These are phyloP conservation scores for Drosophila incognita DNA, from an alignment of 2,888 invertebrate species.

Conservation along the genomic window DNA sequence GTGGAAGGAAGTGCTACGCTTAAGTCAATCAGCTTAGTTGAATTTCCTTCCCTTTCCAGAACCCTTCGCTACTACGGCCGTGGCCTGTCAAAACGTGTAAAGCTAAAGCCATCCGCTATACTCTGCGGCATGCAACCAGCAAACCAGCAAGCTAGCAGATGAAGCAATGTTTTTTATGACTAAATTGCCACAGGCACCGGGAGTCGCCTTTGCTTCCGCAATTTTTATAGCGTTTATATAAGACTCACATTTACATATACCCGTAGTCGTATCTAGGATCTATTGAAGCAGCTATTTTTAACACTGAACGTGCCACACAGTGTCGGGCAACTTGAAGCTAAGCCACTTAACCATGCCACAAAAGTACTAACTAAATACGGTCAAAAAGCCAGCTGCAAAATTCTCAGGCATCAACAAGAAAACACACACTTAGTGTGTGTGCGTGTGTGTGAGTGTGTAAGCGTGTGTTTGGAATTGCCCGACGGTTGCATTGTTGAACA, in stretches of 20 bases:
- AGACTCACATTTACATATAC: conserved; percentile 38
- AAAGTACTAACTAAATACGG: neutral
- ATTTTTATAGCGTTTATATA: conserved; percentile 12
- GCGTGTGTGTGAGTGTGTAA: neutral
- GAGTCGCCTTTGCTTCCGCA: neutral
- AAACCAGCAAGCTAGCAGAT: conserved; percentile 5
- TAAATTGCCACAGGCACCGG: conserved; percentile 17
- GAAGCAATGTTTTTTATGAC: conserved; percentile 24
- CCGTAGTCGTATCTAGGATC: conserved; percentile 26
- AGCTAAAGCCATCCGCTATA: conserved; percentile 20
- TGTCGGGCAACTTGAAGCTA: conserved; percentile 26
- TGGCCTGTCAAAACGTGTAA: conserved; percentile 46
- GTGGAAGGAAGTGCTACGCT: conserved; percentile 51
- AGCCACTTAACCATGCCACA: conserved; percentile 18
- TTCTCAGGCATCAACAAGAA: conserved; percentile 1
- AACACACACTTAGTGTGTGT: neutral
- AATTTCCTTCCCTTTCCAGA: conserved; percentile 13
- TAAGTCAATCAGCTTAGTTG: conserved; percentile 73
- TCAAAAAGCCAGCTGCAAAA: conserved; percentile 18
- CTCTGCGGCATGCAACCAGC: conserved; percentile 9
- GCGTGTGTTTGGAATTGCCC: conserved; percentile 2
- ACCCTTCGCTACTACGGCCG: neutral
- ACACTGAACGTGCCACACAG: conserved; percentile 10
- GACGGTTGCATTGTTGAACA: conserved; percentile 19
- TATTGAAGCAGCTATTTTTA: conserved; percentile 25